Percentiles rank a stretch among this genome's conserved stretches.
phyloP scores from a whole-genome alignment of 2,888 invertebrate species.

The Therioaphis trifolii region DNA sequence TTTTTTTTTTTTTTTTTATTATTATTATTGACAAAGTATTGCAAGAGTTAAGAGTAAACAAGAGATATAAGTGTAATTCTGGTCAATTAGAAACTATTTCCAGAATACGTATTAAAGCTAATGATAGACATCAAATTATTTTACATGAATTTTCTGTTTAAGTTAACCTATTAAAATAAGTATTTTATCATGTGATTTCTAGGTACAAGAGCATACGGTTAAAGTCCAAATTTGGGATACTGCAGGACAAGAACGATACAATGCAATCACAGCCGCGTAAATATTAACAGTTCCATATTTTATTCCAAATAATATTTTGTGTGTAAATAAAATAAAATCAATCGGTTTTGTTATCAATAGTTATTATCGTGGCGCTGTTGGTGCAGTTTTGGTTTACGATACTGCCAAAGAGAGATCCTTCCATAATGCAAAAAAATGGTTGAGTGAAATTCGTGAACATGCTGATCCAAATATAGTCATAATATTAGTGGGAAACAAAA shows the following conservation, averaged over 20 bases:
- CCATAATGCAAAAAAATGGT: conserved; percentile 99
- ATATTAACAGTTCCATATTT: conserved; percentile 65
- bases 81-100: too few species aligned
- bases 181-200: too few species aligned
- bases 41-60: too few species aligned
- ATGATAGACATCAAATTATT: too few species aligned
- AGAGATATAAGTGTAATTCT: too few species aligned
- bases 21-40: too few species aligned
- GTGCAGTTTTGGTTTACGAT: conserved; percentile 98
- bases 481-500: conserved; percentile 98
- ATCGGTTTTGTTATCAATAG: too few species aligned
- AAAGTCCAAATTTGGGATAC: conserved; percentile 99
- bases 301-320: too few species aligned
- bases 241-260: conserved; percentile 95
- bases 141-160: too few species aligned
- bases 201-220: conserved; percentile 99
- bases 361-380: conserved; percentile 98
- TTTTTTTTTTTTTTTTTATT: too few species aligned
- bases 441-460: conserved; percentile 96
- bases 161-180: too few species aligned
- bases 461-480: conserved; percentile 99
- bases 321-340: background rate
- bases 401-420: conserved; percentile 99
- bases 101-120: too few species aligned
- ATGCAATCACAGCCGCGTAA: conserved; percentile 95